Evolutionary conservation across 1,140 invertebrate species (phyloP).

Genomic region (Dendrolimus kikuchii): DNA sequence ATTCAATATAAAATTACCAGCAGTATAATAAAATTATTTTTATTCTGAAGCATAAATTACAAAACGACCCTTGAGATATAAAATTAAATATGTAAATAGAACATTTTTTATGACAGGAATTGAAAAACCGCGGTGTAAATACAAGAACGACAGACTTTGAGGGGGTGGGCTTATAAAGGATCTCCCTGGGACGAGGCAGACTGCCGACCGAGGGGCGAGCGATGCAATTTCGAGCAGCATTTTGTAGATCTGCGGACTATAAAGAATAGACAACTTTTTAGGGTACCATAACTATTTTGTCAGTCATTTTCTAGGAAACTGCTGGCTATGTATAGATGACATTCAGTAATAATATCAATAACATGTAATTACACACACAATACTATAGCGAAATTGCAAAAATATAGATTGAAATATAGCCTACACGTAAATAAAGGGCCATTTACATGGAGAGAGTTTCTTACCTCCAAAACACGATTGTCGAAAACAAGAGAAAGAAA

Average conservation of each 20-base stretch:
- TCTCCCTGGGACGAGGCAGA: conserved; percentile 30
- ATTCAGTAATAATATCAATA: too few relatives aligned
- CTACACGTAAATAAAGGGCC: too few relatives aligned
- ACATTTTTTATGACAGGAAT: conserved; percentile 37
- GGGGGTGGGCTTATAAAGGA: conserved; percentile 40
- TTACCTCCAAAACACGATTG: too few relatives aligned
- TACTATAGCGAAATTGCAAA: too few relatives aligned
- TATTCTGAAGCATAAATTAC: too few relatives aligned
- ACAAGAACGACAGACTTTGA: conserved; percentile 17
- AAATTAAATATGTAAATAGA: conserved; percentile 42
- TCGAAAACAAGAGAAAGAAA: too few relatives aligned
- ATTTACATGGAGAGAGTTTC: too few relatives aligned
- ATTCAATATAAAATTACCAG: too few relatives aligned
- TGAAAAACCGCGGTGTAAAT: conserved; percentile 40
- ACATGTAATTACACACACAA: too few relatives aligned
- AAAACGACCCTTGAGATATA: conserved; percentile 5
- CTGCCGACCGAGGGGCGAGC: conserved; percentile 21
- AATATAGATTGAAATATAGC: too few relatives aligned
- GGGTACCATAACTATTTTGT: conserved; percentile 21
- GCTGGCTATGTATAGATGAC: too few relatives aligned
- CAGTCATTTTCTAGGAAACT: not conserved
- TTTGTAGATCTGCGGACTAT: conserved; percentile 28
- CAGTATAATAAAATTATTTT: too few relatives aligned
- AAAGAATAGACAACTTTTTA: conserved; percentile 23
- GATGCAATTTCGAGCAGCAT: conserved; percentile 48